Evolutionary conservation across 2,888 invertebrate species (phyloP).

Genomic region (Stenodera caucasica): DNA sequence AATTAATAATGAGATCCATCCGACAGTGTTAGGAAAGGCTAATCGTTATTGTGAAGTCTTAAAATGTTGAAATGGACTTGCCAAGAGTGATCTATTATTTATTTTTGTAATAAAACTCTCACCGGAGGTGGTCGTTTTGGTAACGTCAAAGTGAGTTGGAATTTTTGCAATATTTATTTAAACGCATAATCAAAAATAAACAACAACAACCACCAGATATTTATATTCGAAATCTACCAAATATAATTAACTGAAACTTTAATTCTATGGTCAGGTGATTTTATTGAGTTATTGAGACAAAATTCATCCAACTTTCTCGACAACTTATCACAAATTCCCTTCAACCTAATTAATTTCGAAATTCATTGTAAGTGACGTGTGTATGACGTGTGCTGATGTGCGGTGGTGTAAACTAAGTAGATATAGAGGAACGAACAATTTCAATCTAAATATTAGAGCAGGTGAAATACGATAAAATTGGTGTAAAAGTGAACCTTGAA

Average conservation of each 20-base stretch:
- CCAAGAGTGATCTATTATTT: neutral
- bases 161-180: neutral
- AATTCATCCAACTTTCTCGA: neutral
- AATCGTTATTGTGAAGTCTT: neutral
- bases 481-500: constrained; percentile 9
- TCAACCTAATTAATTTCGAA: constrained; percentile 1
- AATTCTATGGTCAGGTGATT: neutral
- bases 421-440: neutral
- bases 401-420: neutral
- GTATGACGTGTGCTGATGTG: neutral
- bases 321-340: neutral
- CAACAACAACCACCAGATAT: too few relatives aligned
- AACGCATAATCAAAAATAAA: neutral
- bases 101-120: neutral
- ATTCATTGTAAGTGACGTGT: constrained; percentile 2
- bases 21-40: neutral
- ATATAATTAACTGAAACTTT: too few relatives aligned
- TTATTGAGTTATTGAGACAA: too few relatives aligned
- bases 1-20: neutral
- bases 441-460: neutral
- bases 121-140: neutral
- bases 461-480: neutral
- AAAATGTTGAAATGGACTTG: neutral
- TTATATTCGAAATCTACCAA: too few relatives aligned
- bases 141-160: neutral